Percentiles rank a stretch among this genome's conserved stretches.
These are phyloP conservation scores for Antheraea yamamai DNA, from an alignment of 2,888 invertebrate species.

Conservation along the genomic window DNA sequence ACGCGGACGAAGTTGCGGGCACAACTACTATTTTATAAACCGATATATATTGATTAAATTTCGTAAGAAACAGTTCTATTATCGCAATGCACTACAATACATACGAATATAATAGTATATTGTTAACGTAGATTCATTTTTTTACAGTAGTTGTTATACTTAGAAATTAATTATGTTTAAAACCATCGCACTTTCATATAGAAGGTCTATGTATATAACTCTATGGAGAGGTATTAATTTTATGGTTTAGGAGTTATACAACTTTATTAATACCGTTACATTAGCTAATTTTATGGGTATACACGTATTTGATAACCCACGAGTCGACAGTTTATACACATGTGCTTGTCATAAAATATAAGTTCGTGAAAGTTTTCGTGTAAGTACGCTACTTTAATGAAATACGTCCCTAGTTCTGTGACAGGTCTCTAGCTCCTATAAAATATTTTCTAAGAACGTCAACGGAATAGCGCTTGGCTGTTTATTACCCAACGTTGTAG, in stretches of 20 bases:
- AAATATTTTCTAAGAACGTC: conserved; percentile 36
- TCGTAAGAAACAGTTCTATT: too few relatives aligned
- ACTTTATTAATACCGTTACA: not conserved
- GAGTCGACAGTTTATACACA: not conserved
- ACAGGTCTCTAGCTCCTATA: conserved; percentile 30
- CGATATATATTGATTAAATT: too few relatives aligned
- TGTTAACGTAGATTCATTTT: too few relatives aligned
- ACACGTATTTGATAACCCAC: not conserved
- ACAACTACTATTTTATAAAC: too few relatives aligned
- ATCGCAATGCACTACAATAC: too few relatives aligned
- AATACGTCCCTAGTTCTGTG: conserved; percentile 14
- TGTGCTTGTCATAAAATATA: conserved; percentile 18
- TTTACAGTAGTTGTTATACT: too few relatives aligned
- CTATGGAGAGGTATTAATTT: not conserved
- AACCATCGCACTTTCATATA: too few relatives aligned
- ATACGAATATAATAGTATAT: too few relatives aligned
- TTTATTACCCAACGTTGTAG: conserved; percentile 20
- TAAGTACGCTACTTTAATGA: conserved; percentile 18
- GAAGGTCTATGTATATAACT: not conserved
- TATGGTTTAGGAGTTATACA: not conserved
- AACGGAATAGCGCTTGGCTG: conserved; percentile 28
- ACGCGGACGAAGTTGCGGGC: too few relatives aligned
- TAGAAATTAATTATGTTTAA: too few relatives aligned
- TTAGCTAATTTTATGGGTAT: not conserved
- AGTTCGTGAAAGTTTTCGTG: conserved; percentile 11